phyloP scores from a whole-genome alignment of 1,140 invertebrate genomes.

The Brachionus asplanchnoidis region DNA sequence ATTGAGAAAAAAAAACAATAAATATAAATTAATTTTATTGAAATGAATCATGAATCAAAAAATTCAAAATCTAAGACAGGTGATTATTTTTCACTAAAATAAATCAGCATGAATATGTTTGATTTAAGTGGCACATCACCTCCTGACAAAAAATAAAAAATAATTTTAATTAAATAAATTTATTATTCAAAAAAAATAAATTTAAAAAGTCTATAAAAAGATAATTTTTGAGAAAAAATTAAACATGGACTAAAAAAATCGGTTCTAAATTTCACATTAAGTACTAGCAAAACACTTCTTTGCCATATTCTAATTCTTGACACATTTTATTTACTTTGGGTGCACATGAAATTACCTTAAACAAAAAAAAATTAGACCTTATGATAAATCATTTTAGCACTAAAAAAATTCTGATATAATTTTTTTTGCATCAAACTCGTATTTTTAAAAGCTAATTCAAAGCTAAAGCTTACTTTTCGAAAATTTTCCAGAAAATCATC shows the following conservation, averaged over 20 bases:
- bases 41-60: no score
- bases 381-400: no score
- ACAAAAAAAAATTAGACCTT: neutral
- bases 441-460: no score
- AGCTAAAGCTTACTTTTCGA: neutral
- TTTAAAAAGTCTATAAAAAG: neutral
- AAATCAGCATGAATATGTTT: no score
- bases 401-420: no score
- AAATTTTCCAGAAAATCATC: constrained; percentile 18
- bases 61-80: no score
- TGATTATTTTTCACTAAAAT: no score
- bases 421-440: no score
- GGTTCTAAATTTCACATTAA: neutral
- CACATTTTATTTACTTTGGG: neutral
- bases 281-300: neutral
- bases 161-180: neutral
- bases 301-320: neutral
- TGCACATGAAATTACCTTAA: neutral
- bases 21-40: no score
- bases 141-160: no score
- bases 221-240: neutral
- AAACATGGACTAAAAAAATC: neutral
- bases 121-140: no score
- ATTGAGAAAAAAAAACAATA: no score
- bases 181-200: neutral